Evolutionary conservation across 2,797 vertebrate genomes (phyloP), one percentile per base, ranked within the genome.

Genomic region (Tenualosa ilisha): DNA sequence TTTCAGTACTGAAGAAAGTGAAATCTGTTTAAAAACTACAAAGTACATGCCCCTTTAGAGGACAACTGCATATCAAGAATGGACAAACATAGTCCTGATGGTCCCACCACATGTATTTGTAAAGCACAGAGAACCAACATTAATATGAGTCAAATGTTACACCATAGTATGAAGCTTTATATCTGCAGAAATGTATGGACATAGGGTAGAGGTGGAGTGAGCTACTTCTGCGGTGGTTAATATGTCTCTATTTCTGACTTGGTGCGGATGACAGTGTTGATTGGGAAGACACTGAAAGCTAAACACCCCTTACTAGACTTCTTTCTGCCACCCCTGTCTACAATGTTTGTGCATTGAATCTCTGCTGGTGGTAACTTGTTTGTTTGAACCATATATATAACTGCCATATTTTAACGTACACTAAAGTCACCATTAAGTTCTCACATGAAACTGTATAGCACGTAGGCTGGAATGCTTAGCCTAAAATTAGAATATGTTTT

Each of bases 401-500:
- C 17, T 20, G 54, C 54, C 54, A 20, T 22, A 56, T 24, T 61
- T 24, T 7, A 75, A 13, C 13, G 17, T 17, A 43, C 68, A 22
- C 26, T 40, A 4, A 79, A 79, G 72, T 22, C 40, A 20, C 72
- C 20, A 46, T 40, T 75, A 79, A 79, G 15, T 43, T 79, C 37
- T 20, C 17, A 20, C 20, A 46, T 79, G 40, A 17, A 79, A 17
- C 26, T 22, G 40, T 46, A 79, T 24, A 24, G 24, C 7, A 24
- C 20, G 17, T 79, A 56, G 17, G 72, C 20, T 17, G 6, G 12
- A 75, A 75, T 15, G 15, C 37, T 43, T 3, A 75, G 5, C 63
- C 26, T 75, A 17, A 75, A 79, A 79, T 79, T 43, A 79, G 72
- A 46, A 79, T 22, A 79, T 46, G 17, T 46, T 79, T 40, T 46